Evolutionary conservation across 2,113 vertebrate genomes (phyloP).

Genomic region (Passer montanus): DNA sequence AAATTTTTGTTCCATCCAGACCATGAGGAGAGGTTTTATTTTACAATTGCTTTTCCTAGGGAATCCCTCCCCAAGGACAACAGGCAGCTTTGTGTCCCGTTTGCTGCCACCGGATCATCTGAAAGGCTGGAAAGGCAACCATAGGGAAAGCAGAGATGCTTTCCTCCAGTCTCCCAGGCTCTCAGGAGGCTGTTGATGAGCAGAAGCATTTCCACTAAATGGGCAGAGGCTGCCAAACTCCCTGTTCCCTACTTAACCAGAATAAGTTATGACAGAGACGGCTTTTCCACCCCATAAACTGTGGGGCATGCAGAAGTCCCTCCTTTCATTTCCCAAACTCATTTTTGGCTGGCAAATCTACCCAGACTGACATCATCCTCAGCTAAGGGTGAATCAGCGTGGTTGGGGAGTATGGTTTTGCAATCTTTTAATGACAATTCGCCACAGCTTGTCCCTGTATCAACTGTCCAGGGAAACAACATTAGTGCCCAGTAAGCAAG

Average conservation of each 20-base stretch:
- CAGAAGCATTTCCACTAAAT: not conserved
- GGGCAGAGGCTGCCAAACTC: not conserved
- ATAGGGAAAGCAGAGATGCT: not conserved
- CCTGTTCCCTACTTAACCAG: not conserved
- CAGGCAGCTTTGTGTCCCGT: not conserved
- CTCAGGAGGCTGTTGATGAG: accelerated
- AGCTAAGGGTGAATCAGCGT: not conserved
- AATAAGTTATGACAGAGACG: not conserved
- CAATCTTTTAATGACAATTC: constrained; percentile 44
- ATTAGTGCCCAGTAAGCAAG: constrained; percentile 52
- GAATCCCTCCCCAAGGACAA: not conserved
- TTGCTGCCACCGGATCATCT: not conserved
- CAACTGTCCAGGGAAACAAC: constrained; percentile 46
- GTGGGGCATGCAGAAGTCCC: not conserved
- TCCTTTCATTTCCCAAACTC: not conserved
- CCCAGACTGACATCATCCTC: constrained; percentile 29
- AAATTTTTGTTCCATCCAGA: not conserved
- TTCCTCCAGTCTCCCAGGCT: not conserved
- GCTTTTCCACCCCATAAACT: not conserved
- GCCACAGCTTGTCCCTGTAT: constrained; percentile 30
- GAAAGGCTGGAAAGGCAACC: not conserved
- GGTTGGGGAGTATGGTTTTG: constrained; percentile 1
- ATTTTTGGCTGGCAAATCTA: not conserved
- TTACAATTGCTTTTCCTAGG: not conserved
- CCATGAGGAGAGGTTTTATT: not conserved